Percentiles rank a stretch among this genome's conserved stretches.
Evolutionary conservation across 1,140 invertebrate genomes (phyloP).

Genomic region (Thaumetopoea pityocampa): DNA sequence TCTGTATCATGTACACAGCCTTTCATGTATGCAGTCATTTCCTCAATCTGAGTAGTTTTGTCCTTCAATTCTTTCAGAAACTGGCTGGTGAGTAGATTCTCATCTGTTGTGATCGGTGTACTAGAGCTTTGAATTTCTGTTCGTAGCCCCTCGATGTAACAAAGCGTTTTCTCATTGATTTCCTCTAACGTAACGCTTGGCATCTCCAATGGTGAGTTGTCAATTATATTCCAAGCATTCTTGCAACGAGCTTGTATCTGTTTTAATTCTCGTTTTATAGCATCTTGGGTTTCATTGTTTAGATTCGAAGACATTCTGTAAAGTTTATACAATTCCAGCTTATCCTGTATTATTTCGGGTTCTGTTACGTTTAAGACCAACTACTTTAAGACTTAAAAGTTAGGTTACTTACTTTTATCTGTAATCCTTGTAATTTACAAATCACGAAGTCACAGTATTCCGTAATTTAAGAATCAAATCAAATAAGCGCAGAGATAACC

Average conservation of each 20-base stretch:
- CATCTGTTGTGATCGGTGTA: constrained; percentile 38
- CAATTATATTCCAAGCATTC: constrained; percentile 44
- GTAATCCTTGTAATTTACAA: too few relatives aligned
- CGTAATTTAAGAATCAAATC: too few relatives aligned
- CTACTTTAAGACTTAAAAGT: too few relatives aligned
- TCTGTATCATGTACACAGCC: constrained; percentile 50
- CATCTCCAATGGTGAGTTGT: constrained; percentile 35
- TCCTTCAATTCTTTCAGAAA: constrained; percentile 51
- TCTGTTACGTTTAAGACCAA: too few relatives aligned
- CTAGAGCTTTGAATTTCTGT: constrained; percentile 44
- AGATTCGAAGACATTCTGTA: constrained; percentile 32
- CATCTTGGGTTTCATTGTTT: constrained; percentile 40
- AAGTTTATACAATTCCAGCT: too few relatives aligned
- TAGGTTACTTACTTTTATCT: too few relatives aligned
- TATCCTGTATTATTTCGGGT: too few relatives aligned
- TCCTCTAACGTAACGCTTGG: constrained; percentile 10
- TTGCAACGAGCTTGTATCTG: constrained; percentile 37
- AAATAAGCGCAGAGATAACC: too few relatives aligned
- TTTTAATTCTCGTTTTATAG: constrained; percentile 44
- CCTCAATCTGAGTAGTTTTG: constrained; percentile 49
- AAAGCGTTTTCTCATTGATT: constrained; percentile 37
- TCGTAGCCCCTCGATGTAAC: constrained; percentile 44
- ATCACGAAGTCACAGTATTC: too few relatives aligned
- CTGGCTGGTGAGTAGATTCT: constrained; percentile 49
- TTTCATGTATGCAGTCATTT: constrained; percentile 52